Conservation (phyloP, 2,797 vertebrate genomes). For the Anguilla marmorata region DNA sequence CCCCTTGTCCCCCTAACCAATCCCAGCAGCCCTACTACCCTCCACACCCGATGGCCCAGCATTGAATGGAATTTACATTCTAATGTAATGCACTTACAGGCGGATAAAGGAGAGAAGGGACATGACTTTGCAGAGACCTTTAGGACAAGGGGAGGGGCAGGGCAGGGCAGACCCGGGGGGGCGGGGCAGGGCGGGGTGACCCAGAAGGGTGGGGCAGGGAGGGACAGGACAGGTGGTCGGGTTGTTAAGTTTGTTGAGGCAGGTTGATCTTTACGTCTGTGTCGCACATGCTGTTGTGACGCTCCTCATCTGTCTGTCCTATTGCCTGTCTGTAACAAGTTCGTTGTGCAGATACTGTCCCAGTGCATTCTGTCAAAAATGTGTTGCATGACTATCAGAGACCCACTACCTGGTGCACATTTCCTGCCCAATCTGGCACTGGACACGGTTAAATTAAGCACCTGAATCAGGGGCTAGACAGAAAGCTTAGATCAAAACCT, state of each 20-base stretch:
- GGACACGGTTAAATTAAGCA: not conserved
- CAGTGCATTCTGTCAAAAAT: not conserved
- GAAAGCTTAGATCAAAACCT: not conserved
- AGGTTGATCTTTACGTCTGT: slow-evolving; percentile 17
- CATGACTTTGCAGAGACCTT: not conserved
- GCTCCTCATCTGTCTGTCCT: not conserved
- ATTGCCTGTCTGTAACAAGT: not conserved
- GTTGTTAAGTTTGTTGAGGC: not conserved
- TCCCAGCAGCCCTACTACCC: not conserved
- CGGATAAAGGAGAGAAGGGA: not conserved
- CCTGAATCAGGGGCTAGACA: not conserved
- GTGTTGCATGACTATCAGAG: not conserved
- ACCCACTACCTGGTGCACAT: not conserved
- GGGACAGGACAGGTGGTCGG: not conserved
- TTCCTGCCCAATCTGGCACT: not conserved
- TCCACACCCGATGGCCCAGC: not conserved
- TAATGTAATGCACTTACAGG: not conserved
- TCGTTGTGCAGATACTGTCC: not conserved
- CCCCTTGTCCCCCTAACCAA: not conserved
- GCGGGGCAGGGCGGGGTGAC: too few species aligned
- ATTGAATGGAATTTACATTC: not conserved
- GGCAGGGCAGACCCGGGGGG: too few species aligned
- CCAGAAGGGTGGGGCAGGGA: too few species aligned
- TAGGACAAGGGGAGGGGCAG: not conserved
- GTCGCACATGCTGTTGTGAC: slow-evolving; percentile 14